A percentile compares a stretch with the other conserved stretches of the same genome.
phyloP scores from a whole-genome alignment of 2,888 invertebrate genomes.

The Epirrhoe tristata region DNA sequence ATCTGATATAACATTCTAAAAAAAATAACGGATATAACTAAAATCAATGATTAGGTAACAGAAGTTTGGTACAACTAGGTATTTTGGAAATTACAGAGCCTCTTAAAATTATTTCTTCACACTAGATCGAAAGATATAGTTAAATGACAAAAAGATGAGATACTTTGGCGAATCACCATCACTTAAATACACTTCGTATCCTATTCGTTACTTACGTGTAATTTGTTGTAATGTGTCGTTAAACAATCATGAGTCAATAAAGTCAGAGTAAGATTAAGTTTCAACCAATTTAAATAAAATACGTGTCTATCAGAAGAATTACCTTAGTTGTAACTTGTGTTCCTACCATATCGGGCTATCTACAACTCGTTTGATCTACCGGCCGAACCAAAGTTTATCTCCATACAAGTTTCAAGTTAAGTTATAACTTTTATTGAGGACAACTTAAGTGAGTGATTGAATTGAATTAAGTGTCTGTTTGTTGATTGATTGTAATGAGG shows the following conservation, averaged over 20 bases:
- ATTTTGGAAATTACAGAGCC: too few relatives aligned
- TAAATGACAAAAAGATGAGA: too few relatives aligned
- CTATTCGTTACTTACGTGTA: background rate
- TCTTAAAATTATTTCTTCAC: too few relatives aligned
- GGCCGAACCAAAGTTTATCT: constrained; percentile 29
- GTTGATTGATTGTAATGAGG: constrained; percentile 39
- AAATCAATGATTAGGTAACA: too few relatives aligned
- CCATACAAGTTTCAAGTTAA: constrained; percentile 30
- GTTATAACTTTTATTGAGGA: constrained; percentile 36
- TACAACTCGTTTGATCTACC: constrained; percentile 33
- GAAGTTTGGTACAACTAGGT: too few relatives aligned
- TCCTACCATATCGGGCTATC: constrained; percentile 34
- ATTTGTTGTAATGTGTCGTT: background rate
- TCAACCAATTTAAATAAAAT: constrained; percentile 36
- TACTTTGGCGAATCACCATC: too few relatives aligned
- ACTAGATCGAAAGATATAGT: too few relatives aligned
- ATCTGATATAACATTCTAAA: too few relatives aligned
- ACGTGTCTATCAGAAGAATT: constrained; percentile 41
- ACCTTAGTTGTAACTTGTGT: constrained; percentile 40
- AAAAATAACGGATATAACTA: too few relatives aligned
- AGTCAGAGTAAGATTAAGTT: constrained; percentile 10
- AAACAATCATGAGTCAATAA: constrained; percentile 5
- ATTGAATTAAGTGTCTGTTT: constrained; percentile 21
- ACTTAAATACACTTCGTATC: too few relatives aligned
- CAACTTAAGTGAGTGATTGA: constrained; percentile 36